phyloP scores from a whole-genome alignment of 2,797 vertebrate species.

The Babyrousa celebensis region DNA sequence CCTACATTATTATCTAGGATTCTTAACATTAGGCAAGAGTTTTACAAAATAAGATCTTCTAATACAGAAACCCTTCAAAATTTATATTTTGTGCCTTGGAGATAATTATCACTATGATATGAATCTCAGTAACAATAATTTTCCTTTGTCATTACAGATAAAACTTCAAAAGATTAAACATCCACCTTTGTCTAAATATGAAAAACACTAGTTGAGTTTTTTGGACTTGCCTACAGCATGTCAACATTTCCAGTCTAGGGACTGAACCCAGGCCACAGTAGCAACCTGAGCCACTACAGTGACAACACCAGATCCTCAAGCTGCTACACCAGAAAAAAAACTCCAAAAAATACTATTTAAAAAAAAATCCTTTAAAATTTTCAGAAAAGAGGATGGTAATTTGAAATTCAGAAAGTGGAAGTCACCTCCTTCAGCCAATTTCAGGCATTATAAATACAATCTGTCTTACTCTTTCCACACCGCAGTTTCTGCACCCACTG shows the following conservation, averaged over 20 bases:
- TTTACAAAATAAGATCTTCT: constrained; percentile 59
- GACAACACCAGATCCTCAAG: too few relatives aligned
- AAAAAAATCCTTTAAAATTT: constrained; percentile 31
- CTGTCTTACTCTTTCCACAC: neutral
- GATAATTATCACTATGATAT: constrained; percentile 35
- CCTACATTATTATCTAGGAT: neutral
- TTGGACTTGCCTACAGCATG: too few relatives aligned
- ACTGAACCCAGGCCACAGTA: too few relatives aligned
- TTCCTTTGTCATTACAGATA: constrained; percentile 47
- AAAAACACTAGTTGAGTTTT: neutral
- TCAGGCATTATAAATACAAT: constrained; percentile 1
- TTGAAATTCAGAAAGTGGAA: constrained; percentile 11
- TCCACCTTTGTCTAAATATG: constrained; percentile 24
- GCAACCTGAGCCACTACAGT: too few relatives aligned
- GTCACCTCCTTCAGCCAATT: neutral
- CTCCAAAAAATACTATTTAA: neutral
- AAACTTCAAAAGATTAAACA: constrained; percentile 67
- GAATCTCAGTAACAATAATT: constrained; percentile 7
- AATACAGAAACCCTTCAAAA: constrained; percentile 44
- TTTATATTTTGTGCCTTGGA: constrained; percentile 7
- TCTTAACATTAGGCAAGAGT: constrained; percentile 5
- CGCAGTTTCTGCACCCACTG: neutral
- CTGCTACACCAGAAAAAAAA: too few relatives aligned
- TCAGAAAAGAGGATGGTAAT: constrained; percentile 5
- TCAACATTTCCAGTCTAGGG: too few relatives aligned